phyloP scores from a whole-genome alignment of 2,888 invertebrate species.

The Metellina segmentata region DNA sequence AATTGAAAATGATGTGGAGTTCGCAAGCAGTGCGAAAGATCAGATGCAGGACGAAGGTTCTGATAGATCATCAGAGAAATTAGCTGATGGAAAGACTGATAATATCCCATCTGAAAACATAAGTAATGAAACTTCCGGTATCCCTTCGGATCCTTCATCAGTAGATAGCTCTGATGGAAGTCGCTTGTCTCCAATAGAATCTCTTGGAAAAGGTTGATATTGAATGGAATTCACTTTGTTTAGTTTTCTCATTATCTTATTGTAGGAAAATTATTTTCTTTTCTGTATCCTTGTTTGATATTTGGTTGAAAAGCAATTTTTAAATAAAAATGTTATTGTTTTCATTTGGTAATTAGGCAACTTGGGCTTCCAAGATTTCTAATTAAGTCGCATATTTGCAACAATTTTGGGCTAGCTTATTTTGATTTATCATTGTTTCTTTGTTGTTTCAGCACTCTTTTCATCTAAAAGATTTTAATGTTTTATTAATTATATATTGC shows the following conservation, averaged over 20 bases:
- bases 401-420: neutral
- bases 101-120: conserved; percentile 18
- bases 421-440: neutral
- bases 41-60: conserved; percentile 10
- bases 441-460: neutral
- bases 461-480: neutral
- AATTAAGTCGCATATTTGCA: neutral
- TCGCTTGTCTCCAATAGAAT: conserved; percentile 67
- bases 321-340: too few species aligned
- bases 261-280: conserved; percentile 18
- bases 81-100: conserved; percentile 31
- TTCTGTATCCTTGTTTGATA: conserved; percentile 2
- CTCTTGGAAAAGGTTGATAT: conserved; percentile 72
- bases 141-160: conserved; percentile 34
- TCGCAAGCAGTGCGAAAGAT: conserved; percentile 12
- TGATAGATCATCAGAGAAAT: conserved; percentile 5
- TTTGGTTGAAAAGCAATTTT: neutral
- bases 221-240: conserved; percentile 24
- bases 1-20: neutral
- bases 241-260: conserved; percentile 20
- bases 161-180: conserved; percentile 61
- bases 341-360: neutral
- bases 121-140: conserved; percentile 29
- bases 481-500: neutral
- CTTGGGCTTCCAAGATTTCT: neutral